Conservation (phyloP, 1,140 invertebrate genomes). For the Lepidurus packardi region DNA sequence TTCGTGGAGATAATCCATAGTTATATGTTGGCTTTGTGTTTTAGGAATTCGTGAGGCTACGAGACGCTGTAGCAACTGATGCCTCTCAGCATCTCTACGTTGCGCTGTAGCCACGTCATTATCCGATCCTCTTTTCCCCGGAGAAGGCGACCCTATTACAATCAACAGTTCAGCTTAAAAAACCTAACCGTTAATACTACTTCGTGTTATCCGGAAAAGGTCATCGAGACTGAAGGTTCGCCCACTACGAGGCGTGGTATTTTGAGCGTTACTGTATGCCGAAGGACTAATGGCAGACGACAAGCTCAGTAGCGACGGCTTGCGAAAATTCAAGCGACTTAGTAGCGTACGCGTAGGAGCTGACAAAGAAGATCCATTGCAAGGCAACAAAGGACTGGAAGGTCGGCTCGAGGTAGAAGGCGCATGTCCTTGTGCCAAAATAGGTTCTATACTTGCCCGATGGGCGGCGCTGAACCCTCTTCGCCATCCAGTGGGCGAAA, state of each 20-base stretch:
- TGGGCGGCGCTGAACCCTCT: constrained; percentile 8
- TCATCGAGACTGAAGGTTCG: constrained; percentile 75
- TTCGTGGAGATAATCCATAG: neutral
- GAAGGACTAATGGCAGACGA: constrained; percentile 46
- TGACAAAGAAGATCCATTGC: constrained; percentile 33
- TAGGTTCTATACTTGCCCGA: neutral
- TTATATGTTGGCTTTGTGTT: neutral
- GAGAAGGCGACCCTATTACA: constrained; percentile 30
- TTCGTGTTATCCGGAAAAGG: constrained; percentile 61
- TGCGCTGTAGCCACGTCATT: constrained; percentile 27
- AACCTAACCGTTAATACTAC: constrained; percentile 34
- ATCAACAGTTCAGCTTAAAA: neutral
- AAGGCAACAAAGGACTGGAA: constrained; percentile 36
- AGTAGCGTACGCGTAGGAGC: constrained; percentile 54
- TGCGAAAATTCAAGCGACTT: constrained; percentile 68
- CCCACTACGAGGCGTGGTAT: constrained; percentile 37
- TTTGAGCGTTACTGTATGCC: neutral
- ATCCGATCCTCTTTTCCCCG: constrained; percentile 26
- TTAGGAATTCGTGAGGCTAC: constrained; percentile 27
- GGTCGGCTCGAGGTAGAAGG: constrained; percentile 26
- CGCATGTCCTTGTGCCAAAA: constrained; percentile 23
- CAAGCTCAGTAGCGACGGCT: constrained; percentile 68
- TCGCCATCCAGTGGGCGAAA: constrained; percentile 1
- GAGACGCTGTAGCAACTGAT: constrained; percentile 30
- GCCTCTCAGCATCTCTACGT: constrained; percentile 26